Conservation (phyloP, 2,113 vertebrate species). For the Calidris pugnax region DNA sequence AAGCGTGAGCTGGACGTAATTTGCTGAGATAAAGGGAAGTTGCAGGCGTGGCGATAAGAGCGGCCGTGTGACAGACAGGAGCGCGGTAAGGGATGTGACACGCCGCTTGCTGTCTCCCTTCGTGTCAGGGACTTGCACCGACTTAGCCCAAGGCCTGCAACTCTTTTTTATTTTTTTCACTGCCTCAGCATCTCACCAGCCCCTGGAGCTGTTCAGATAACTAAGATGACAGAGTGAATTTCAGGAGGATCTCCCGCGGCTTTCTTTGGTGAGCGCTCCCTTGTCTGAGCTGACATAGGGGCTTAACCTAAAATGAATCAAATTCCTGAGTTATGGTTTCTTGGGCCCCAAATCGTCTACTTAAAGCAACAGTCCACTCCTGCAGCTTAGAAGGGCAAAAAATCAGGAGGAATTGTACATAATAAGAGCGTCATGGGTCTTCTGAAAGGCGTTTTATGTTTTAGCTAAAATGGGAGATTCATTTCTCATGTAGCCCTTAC, state of each 20-base stretch:
- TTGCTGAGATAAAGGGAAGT: conserved; percentile 26
- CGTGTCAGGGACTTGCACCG: fast-evolving
- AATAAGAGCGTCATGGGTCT: background rate
- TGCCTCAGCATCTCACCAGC: background rate
- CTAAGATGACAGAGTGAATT: background rate
- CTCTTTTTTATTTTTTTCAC: background rate
- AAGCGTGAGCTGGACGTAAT: background rate
- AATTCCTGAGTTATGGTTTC: background rate
- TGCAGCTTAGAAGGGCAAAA: background rate
- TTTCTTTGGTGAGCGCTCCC: background rate
- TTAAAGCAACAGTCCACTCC: background rate
- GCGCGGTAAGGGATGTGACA: background rate
- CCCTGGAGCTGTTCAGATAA: background rate
- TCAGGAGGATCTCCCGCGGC: background rate
- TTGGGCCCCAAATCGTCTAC: background rate
- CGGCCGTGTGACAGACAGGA: background rate
- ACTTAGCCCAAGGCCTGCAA: background rate
- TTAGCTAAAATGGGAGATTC: background rate
- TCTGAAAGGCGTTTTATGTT: background rate
- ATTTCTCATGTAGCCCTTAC: background rate
- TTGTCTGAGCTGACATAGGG: background rate
- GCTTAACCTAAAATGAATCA: background rate
- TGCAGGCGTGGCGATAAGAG: background rate
- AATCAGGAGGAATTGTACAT: background rate
- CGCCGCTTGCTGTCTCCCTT: background rate